Base-by-base conservation (phyloP, 1,140 invertebrate species). In the Drosophila pachea region DNA sequence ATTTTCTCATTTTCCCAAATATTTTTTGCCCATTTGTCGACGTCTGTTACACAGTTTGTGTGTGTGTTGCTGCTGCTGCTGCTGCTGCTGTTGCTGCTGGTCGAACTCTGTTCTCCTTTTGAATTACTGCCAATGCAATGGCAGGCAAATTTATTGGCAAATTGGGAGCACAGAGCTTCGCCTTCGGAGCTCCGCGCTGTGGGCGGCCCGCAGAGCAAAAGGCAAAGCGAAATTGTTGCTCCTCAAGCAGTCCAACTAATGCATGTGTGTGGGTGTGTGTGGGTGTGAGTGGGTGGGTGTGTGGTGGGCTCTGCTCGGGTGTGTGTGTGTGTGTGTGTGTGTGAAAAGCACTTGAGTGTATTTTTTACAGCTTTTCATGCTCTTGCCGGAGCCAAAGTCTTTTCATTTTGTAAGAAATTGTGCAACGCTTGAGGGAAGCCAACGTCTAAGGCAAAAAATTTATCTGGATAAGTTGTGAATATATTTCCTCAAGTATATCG, bases 81-180 rank as follows among this genome's bases (percentile, higher is more conserved):
- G 29, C 55, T 52, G 45, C 54, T 38, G 48, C 36, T 56, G 14
- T 50, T 66, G 54, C 55, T 68, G 54, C 38, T 71, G 48, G 40
- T 59, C 53, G 52, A 53, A 64, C 29, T 63, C 67, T 62, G 60
- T 65, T 48, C 70, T 64, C 43, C 70, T 64, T 64, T 83, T 83
- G 76, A 84, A 86, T 76, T 84, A 84, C 79, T 35, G 67, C 62
- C 78, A 78, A 64, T 75, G 78, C 68, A 75, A 43, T 78, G 81
- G 76, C 81, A 84, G 65, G 79, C 81, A 84, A 84, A 84, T 84
- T 84, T 84, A 84, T 84, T 84, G 79, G 79, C 81, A 84, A 84
- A 84, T 84, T 84, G 79, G 79, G 79, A 84, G 79, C 82, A 76
- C 73, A 83, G 78, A 71, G 74, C 68, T 81, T 81, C 73, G 58